Conservation (phyloP, 2,888 invertebrate genomes). For the Onthophagus sagittarius region DNA sequence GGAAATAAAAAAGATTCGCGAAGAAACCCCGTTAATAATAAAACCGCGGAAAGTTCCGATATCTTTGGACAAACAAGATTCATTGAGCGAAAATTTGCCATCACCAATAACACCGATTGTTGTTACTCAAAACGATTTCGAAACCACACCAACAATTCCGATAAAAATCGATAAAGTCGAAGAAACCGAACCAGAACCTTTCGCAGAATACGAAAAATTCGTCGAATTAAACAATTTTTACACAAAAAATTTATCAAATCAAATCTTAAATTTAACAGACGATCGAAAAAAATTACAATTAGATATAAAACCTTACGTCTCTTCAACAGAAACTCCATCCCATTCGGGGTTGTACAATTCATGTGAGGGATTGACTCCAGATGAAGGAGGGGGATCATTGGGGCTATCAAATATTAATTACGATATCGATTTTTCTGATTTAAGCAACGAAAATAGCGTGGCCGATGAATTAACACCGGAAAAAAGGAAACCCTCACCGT, state of each 20-base stretch:
- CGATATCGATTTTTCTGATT: slow-evolving; percentile 71
- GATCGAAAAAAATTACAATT: slow-evolving; percentile 39
- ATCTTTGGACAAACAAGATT: slow-evolving; percentile 45
- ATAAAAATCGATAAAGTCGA: slow-evolving; percentile 25
- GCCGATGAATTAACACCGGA: slow-evolving; percentile 54
- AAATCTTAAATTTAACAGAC: slow-evolving; percentile 30
- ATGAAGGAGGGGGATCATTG: slow-evolving; percentile 55
- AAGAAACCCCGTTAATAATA: slow-evolving; percentile 70
- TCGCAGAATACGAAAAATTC: slow-evolving; percentile 18
- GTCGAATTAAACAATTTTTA: slow-evolving; percentile 36
- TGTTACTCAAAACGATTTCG: slow-evolving; percentile 12
- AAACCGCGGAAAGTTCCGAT: slow-evolving; percentile 62
- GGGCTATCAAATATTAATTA: slow-evolving; percentile 70
- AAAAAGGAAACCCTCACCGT: slow-evolving; percentile 36
- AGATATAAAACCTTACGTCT: slow-evolving; percentile 45
- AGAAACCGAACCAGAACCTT: slow-evolving; percentile 18
- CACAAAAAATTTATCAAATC: slow-evolving; percentile 41
- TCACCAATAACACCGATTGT: slow-evolving; percentile 33
- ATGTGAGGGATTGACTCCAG: slow-evolving; percentile 59
- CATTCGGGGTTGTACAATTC: slow-evolving; percentile 53
- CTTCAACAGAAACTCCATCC: slow-evolving; percentile 41
- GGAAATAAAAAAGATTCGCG: slow-evolving; percentile 68
- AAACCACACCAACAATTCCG: slow-evolving; percentile 15
- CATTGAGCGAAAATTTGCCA: slow-evolving; percentile 28
- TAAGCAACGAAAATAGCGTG: slow-evolving; percentile 68